Percentiles rank a stretch among this genome's conserved stretches.
Evolutionary conservation across 2,113 vertebrate genomes (phyloP).

Genomic region (Bubo blakistoni): DNA sequence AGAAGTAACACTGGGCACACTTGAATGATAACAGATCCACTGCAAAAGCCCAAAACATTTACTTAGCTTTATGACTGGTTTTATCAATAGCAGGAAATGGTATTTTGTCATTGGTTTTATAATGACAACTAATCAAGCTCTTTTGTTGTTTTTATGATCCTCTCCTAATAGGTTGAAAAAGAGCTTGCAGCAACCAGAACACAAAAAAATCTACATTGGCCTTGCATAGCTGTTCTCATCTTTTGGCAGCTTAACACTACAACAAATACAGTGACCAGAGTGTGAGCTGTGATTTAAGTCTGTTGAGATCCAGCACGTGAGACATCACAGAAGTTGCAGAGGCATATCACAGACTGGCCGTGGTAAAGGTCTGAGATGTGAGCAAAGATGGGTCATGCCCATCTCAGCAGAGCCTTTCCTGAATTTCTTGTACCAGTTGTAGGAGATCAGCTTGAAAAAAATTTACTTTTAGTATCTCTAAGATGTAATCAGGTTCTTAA

Average conservation of each 20-base stretch:
- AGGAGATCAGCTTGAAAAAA: neutral
- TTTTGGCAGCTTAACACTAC: neutral
- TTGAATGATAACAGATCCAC: neutral
- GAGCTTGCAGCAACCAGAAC: neutral
- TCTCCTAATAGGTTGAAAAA: neutral
- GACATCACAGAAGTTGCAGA: neutral
- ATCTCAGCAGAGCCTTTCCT: neutral
- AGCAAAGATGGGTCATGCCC: neutral
- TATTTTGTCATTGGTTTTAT: neutral
- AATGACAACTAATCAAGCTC: neutral
- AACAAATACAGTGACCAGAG: neutral
- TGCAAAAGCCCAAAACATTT: neutral
- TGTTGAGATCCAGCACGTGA: rapidly evolving
- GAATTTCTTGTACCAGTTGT: neutral
- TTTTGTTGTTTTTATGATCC: neutral
- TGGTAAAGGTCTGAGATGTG: neutral
- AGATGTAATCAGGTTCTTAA: neutral
- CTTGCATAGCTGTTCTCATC: neutral
- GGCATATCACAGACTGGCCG: neutral
- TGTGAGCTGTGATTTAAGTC: neutral
- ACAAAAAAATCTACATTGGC: neutral
- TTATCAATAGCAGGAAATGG: neutral
- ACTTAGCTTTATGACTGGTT: neutral
- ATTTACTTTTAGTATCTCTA: neutral
- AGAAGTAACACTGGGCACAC: neutral